These are phyloP conservation scores for Brachypodius melanocephalos DNA, from an alignment of 2,113 vertebrate species.

Conservation along the genomic window DNA sequence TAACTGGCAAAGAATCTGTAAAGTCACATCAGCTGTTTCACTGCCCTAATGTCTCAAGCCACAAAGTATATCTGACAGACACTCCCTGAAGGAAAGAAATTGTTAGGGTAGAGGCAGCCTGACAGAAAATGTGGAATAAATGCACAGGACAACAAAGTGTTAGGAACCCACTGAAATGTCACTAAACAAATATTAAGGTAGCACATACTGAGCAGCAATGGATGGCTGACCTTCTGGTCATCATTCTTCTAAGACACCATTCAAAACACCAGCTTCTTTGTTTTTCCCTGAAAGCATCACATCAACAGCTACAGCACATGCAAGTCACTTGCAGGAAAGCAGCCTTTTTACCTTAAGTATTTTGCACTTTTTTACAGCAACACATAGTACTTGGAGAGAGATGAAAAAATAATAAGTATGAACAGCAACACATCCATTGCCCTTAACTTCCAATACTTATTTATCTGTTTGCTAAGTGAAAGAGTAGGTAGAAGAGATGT, in stretches of 20 bases:
- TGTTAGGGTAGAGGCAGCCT: neutral
- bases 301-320: neutral
- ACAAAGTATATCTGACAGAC: neutral
- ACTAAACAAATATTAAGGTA: neutral
- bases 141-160: neutral
- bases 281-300: neutral
- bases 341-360: neutral
- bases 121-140: neutral
- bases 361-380: neutral
- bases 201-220: neutral
- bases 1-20: neutral
- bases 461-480: neutral
- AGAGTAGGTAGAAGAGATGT: neutral
- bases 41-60: neutral
- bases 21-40: neutral
- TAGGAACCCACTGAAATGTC: neutral
- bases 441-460: neutral
- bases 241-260: neutral
- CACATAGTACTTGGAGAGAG: neutral
- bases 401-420: neutral
- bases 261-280: neutral
- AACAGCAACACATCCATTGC: neutral
- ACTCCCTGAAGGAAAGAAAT: neutral
- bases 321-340: neutral
- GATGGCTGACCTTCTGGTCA: neutral